These are phyloP conservation scores for Agelastica alni DNA, from an alignment of 2,888 invertebrate genomes.

Conservation along the genomic window DNA sequence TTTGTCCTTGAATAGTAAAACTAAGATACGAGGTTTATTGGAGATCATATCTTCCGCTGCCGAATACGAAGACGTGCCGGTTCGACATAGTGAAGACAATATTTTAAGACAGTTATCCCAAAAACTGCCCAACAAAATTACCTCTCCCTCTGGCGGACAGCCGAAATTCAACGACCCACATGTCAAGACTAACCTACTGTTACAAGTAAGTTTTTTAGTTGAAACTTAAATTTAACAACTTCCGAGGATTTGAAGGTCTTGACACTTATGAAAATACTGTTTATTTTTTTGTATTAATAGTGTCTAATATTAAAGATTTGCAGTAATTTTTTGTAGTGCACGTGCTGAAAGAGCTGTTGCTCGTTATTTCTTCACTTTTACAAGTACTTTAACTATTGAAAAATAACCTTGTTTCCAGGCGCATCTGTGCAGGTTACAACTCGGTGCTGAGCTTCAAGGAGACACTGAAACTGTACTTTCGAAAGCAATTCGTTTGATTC, in stretches of 20 bases:
- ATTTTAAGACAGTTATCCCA: constrained; percentile 68
- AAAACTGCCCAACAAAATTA: constrained; percentile 65
- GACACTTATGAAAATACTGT: no score
- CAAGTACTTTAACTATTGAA: no score
- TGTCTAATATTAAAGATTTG: no score
- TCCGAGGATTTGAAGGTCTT: no score
- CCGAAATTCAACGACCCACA: constrained; percentile 96
- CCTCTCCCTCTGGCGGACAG: constrained; percentile 62
- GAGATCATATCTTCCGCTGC: constrained; percentile 98
- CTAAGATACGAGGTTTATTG: constrained; percentile 93
- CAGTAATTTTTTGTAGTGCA: no score
- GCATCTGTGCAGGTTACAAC: constrained; percentile 89
- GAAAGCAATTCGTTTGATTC: constrained; percentile 82
- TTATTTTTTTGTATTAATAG: no score
- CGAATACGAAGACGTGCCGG: constrained; percentile 93
- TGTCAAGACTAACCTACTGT: constrained; percentile 90
- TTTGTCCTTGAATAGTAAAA: constrained; percentile 93
- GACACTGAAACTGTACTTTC: constrained; percentile 91
- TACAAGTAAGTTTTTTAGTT: constrained; percentile 73
- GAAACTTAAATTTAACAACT: no score
- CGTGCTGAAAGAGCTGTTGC: no score
- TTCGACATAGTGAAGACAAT: constrained; percentile 93
- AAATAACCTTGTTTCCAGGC: constrained; percentile 58
- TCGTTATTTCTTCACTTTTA: no score
- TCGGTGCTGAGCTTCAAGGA: constrained; percentile 95